A percentile compares a stretch with the other conserved stretches of the same genome.
Evolutionary conservation across 2,797 vertebrate species (phyloP).

Genomic region (Dendrocincla tyrannina): DNA sequence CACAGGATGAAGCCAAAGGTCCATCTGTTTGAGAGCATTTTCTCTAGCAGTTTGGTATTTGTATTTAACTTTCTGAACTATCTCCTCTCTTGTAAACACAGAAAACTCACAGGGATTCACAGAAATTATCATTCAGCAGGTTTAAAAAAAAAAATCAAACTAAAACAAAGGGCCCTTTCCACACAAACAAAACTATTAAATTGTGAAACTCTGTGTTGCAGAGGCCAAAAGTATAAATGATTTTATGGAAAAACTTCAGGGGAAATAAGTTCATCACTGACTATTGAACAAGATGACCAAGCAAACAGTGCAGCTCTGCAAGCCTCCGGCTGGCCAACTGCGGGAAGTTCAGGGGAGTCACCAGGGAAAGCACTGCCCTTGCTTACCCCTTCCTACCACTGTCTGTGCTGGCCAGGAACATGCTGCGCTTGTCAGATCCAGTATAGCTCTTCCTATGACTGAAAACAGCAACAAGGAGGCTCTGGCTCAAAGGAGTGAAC

Average conservation of each 20-base stretch:
- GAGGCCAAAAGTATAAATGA: slow-evolving; percentile 20
- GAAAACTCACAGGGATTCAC: not conserved
- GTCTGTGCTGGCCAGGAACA: not conserved
- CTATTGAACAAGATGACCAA: not conserved
- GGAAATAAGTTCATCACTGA: not conserved
- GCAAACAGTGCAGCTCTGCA: not conserved
- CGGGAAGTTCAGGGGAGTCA: not conserved
- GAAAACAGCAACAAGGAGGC: not conserved
- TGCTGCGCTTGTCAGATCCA: not conserved
- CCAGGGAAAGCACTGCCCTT: not conserved
- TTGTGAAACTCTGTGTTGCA: slow-evolving; percentile 1
- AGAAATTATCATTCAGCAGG: not conserved
- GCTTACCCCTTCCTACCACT: not conserved
- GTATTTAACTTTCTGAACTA: not conserved
- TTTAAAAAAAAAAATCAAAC: not conserved
- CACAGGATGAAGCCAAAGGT: not conserved
- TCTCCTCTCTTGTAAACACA: slow-evolving; percentile 1
- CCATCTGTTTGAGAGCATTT: not conserved
- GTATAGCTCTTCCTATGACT: not conserved
- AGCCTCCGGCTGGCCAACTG: not conserved
- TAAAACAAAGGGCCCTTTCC: slow-evolving; percentile 12
- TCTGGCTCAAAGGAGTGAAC: not conserved
- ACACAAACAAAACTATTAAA: slow-evolving; percentile 61
- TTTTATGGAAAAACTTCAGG: slow-evolving; percentile 18
- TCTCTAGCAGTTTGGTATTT: not conserved